These are phyloP conservation scores for Callipepla squamata DNA, from an alignment of 2,113 vertebrate species.

Conservation along the genomic window DNA sequence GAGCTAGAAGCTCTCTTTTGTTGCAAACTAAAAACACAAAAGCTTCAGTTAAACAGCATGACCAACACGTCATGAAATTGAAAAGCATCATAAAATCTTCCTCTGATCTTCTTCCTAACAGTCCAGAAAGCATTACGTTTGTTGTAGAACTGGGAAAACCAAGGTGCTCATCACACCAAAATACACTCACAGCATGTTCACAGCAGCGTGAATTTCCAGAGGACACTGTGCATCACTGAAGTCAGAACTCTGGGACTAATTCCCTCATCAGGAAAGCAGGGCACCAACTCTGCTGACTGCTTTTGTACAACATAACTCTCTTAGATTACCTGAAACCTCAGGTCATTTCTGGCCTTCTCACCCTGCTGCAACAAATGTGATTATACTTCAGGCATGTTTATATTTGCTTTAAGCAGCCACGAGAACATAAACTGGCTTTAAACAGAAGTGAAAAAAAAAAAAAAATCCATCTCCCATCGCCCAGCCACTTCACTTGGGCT, in stretches of 20 bases:
- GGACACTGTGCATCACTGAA: fast-evolving
- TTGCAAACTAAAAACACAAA: neutral
- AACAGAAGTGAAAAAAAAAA: neutral
- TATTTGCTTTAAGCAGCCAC: neutral
- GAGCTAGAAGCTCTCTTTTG: neutral
- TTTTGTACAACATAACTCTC: neutral
- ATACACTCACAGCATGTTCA: fast-evolving
- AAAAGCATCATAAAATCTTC: neutral
- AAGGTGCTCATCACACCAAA: neutral
- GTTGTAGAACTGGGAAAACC: neutral
- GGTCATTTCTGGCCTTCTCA: neutral
- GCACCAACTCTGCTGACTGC: neutral
- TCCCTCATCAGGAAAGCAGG: neutral
- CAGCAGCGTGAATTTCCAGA: neutral
- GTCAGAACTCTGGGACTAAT: neutral
- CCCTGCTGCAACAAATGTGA: neutral
- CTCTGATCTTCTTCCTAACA: neutral
- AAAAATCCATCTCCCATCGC: neutral
- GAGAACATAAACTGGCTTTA: neutral
- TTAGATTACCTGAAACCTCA: neutral
- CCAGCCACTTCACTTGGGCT: neutral
- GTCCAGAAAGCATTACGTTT: neutral
- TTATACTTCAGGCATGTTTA: neutral
- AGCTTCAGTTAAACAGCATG: neutral
- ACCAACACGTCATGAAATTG: neutral